Evolutionary conservation across 2,888 invertebrate genomes (phyloP).

Genomic region (Micoletzkya japonica): DNA sequence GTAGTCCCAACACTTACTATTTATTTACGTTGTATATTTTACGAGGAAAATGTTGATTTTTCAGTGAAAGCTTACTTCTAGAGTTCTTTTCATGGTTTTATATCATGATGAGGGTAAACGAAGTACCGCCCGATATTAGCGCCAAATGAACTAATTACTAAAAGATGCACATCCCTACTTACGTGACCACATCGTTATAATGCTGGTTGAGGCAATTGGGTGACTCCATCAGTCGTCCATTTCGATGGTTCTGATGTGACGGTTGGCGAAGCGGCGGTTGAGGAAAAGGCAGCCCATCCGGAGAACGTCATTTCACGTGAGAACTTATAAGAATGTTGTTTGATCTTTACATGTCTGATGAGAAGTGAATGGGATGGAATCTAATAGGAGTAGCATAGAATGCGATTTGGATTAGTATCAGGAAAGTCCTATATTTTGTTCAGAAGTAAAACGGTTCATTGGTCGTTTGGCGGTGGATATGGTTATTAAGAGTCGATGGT

Average conservation of each 20-base stretch:
- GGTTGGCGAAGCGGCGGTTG: neutral
- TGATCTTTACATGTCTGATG: neutral
- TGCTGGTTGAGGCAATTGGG: neutral
- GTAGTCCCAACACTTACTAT: neutral
- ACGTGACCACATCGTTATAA: no score
- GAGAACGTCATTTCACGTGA: constrained; percentile 3
- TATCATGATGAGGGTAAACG: no score
- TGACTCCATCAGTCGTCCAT: constrained; percentile 7
- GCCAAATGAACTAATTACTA: no score
- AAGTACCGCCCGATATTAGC: no score
- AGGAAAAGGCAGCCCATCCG: neutral
- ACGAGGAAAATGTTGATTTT: neutral
- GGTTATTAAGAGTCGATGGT: no score
- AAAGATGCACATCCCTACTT: no score
- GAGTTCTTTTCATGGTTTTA: no score
- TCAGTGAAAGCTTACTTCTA: no score
- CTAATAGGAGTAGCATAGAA: no score
- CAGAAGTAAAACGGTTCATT: neutral
- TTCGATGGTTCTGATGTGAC: neutral
- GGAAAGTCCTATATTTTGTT: neutral
- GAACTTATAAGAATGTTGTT: neutral
- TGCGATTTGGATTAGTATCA: no score
- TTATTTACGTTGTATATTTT: neutral
- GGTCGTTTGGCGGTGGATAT: neutral
- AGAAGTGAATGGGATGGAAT: no score